Base-by-base conservation (phyloP, 2,888 invertebrate species). In the Patella ulyssiponensis region DNA sequence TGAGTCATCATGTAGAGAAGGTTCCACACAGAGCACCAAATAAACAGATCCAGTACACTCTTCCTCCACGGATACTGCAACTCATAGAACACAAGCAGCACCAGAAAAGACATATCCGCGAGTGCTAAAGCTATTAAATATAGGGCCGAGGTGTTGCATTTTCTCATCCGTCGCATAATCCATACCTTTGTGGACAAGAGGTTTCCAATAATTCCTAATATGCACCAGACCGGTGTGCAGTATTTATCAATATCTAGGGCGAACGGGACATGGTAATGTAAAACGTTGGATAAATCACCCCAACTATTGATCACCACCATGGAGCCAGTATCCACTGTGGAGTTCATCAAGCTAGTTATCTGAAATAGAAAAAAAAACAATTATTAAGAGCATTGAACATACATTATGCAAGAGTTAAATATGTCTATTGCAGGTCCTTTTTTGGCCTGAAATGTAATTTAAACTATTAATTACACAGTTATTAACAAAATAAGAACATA, bases 71-170 rank as follows among this genome's bases (percentile, higher is more conserved):
- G 88, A 69, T 89, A 88, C 77, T 87, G 85, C 33, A 91, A 80
- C 75, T 91, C 91, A 76, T 86, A 85, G 44, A 89, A 81, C 12
- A 89, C 82, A 76, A 89, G 88, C 12, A 90, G 83, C 23, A 87
- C 73, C 72, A 91, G 83, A 71, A 90, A 85, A 4, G 88, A 33
- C 5, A 88, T 78, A 76, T 91, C 91, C 9, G 88, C 86, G 17
- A 90, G 76, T 0, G 90, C 86, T 33, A 91, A 84, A 1, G 90
- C 86, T 3, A 88, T 87, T 52, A 91, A 82, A 81, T 91, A 91
- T 33, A 89, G 79, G 7, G 91, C 90, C 7, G 90, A 90, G 1
- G 88, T 87, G 80, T 90, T 91, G 72, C 88, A 86, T 17, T 84
- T 84, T 17, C 90, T 82, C 87, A 91, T 89, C 15, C 86, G 79